phyloP scores from a whole-genome alignment of 2,888 invertebrate species.

The Lithophane ornitopus region DNA sequence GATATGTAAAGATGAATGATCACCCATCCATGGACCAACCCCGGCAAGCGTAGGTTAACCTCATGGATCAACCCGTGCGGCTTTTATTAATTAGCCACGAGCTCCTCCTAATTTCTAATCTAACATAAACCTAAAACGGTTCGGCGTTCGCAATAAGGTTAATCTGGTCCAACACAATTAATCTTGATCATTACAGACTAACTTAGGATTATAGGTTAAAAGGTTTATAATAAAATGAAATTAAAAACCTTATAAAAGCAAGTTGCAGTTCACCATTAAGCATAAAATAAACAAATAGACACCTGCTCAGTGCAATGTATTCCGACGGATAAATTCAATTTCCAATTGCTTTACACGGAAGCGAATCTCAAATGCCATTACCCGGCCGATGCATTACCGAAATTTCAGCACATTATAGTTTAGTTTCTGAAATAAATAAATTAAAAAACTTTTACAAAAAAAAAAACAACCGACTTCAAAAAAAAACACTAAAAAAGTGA shows the following conservation, averaged over 20 bases:
- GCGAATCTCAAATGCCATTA: conserved; percentile 18
- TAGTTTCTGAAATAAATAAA: background rate
- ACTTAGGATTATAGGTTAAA: background rate
- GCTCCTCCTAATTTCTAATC: background rate
- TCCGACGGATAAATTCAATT: background rate
- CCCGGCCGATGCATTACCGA: conserved; percentile 16
- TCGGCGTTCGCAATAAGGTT: background rate
- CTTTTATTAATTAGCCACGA: no score
- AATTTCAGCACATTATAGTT: conserved; percentile 3
- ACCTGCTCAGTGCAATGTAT: background rate
- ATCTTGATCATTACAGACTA: conserved; percentile 1
- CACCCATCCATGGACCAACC: no score
- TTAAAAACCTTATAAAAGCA: background rate
- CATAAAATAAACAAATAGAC: conserved; percentile 1
- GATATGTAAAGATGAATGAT: no score
- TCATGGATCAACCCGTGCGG: no score
- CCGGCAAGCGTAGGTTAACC: no score
- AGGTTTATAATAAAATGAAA: conserved; percentile 3
- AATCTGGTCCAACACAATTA: conserved; percentile 2
- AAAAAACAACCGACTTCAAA: no score
- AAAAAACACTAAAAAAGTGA: no score
- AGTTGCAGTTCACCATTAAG: background rate
- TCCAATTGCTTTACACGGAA: conserved; percentile 30
- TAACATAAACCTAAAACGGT: background rate
- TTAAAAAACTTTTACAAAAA: no score